phyloP scores from a whole-genome alignment of 2,797 vertebrate genomes.

The Pogonophryne albipinna region DNA sequence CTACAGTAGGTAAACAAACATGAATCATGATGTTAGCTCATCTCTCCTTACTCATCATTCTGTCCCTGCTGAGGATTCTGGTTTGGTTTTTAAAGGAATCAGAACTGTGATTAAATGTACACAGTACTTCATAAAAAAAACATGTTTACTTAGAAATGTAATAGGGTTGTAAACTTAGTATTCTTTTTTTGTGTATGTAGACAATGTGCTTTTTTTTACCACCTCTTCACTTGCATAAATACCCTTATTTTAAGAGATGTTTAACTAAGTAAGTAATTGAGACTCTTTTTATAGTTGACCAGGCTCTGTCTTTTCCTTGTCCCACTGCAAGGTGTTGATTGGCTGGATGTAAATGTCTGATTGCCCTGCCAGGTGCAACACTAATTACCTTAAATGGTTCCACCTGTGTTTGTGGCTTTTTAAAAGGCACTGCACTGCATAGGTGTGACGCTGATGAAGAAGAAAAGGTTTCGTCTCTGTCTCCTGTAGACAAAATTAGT shows the following conservation, averaged over 20 bases:
- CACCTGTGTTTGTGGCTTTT: neutral
- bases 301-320: neutral
- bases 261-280: neutral
- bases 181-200: neutral
- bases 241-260: neutral
- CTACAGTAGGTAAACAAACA: conserved; percentile 7
- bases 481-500: conserved; percentile 13
- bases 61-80: neutral
- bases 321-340: neutral
- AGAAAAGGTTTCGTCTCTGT: conserved; percentile 21
- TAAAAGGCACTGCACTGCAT: conserved; percentile 2
- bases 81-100: neutral
- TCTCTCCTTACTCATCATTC: conserved; percentile 8
- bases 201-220: neutral
- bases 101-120: neutral
- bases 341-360: neutral
- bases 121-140: no score
- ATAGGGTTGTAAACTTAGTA: neutral
- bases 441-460: conserved; percentile 18
- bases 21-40: conserved; percentile 9
- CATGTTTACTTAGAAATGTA: neutral
- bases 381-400: neutral
- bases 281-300: neutral
- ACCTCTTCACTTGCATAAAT: neutral
- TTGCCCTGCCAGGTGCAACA: conserved; percentile 17